Base-by-base conservation (phyloP, 1,140 invertebrate species). In the Papilio polytes region DNA sequence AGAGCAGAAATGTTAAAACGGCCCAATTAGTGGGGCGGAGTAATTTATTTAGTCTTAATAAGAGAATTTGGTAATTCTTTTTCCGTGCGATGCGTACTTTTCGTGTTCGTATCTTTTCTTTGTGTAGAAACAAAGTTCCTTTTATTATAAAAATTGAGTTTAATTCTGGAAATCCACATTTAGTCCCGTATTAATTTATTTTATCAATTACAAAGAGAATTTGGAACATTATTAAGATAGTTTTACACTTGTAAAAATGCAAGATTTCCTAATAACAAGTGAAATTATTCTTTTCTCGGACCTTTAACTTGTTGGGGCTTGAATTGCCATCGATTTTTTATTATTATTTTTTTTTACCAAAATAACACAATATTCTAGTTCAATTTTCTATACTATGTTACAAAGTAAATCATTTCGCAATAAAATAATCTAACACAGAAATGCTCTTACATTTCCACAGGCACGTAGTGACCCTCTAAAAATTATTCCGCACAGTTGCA, bases 351-450 rank as follows among this genome's bases (percentile, higher is more conserved):
- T 36, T 31, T 70, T 70, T 70, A 20, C 63, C 22, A 78, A 83
- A 88, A 84, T 85, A 84, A 84, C 83, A 87, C 87, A 90, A 86
- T 84, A 81, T 88, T 85, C 88, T 85, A 81, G 83, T 84, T 83
- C 85, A 80, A 82, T 80, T 78, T 48, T 78, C 80, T 85, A 86
- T 85, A 88, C 83, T 86, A 83, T 82, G 87, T 87, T 85, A 90
- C 86, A 89, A 85, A 84, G 85, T 84, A 88, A 86, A 87, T 88
- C 83, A 85, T 85, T 85, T 85, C 82, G 73, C 91, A 91, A 93
- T 93, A 93, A 91, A 91, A 92, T 94, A 93, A 93, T 93, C 92
- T 91, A 92, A 94, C 93, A 94, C 73, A 83, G 92, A 92, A 94
- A 94, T 94, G 93, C 93, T 94, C 91, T 94, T 88, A 93, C 90